Evolutionary conservation across 2,888 invertebrate species (phyloP).

Genomic region (Drosophila affinis): DNA sequence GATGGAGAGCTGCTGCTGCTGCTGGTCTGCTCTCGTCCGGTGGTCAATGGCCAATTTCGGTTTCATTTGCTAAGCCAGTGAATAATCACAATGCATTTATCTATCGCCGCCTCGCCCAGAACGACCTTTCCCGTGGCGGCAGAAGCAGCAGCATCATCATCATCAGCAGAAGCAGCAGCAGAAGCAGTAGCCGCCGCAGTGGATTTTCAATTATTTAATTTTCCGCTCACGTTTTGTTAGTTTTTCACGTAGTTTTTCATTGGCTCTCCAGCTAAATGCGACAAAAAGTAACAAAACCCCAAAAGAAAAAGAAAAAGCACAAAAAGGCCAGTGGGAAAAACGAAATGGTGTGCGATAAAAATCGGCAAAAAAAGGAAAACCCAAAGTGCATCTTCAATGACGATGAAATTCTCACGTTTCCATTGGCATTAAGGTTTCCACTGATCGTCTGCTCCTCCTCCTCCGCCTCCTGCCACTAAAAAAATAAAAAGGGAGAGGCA

Average conservation of each 20-base stretch:
- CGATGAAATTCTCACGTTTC: slow-evolving; percentile 75
- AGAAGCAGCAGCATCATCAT: background rate
- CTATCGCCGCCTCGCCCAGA: slow-evolving; percentile 62
- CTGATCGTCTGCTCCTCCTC: slow-evolving; percentile 54
- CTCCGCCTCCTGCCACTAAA: background rate
- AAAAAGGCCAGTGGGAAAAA: slow-evolving; percentile 5
- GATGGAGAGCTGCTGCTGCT: background rate
- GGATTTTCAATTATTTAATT: slow-evolving; percentile 78
- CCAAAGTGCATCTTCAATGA: slow-evolving; percentile 73
- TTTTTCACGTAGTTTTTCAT: slow-evolving; percentile 48
- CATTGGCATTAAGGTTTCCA: slow-evolving; percentile 72
- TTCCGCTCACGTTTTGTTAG: slow-evolving; percentile 77
- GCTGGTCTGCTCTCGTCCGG: slow-evolving; percentile 3
- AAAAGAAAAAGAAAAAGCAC: background rate
- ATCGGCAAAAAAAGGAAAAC: slow-evolving; percentile 5
- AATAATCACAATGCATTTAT: slow-evolving; percentile 76
- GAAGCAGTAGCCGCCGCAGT: slow-evolving; percentile 17
- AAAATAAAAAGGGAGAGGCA: background rate
- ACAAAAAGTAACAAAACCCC: slow-evolving; percentile 22
- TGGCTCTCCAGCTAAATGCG: slow-evolving; percentile 33
- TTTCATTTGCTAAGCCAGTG: slow-evolving; percentile 75
- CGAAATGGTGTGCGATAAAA: slow-evolving; percentile 35
- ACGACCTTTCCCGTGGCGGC: slow-evolving; percentile 52
- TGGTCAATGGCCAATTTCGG: slow-evolving; percentile 71
- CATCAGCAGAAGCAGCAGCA: background rate